Percentiles rank a stretch among this genome's conserved stretches.
Evolutionary conservation across 2,797 vertebrate species (phyloP).

Genomic region (Brachymystax lenok): DNA sequence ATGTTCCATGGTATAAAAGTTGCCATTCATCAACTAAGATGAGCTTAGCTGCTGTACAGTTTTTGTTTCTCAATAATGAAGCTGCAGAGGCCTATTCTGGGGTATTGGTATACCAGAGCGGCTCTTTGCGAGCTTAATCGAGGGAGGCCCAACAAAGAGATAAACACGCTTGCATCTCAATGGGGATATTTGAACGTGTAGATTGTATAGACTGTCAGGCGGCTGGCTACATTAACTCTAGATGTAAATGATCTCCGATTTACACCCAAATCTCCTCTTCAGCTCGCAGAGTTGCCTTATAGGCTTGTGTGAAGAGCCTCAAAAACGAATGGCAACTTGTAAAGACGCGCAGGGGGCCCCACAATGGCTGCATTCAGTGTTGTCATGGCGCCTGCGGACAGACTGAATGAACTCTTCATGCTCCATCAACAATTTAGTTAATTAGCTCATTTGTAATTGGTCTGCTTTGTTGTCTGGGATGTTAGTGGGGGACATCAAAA

Average conservation of each 20-base stretch:
- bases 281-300: slow-evolving; percentile 46
- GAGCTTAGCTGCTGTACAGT: not conserved
- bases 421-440: slow-evolving; percentile 99
- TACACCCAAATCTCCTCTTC: slow-evolving; percentile 58
- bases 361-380: slow-evolving; percentile 83
- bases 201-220: slow-evolving; percentile 28
- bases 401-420: slow-evolving; percentile 99
- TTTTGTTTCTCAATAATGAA: slow-evolving; percentile 7
- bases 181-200: slow-evolving; percentile 52
- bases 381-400: slow-evolving; percentile 97
- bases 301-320: slow-evolving; percentile 70
- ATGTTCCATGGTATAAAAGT: not conserved
- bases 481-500: slow-evolving; percentile 96
- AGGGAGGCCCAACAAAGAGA: slow-evolving; percentile 34
- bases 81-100: slow-evolving; percentile 15
- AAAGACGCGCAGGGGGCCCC: slow-evolving; percentile 77
- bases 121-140: slow-evolving; percentile 17
- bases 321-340: slow-evolving; percentile 86
- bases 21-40: slow-evolving; percentile 2
- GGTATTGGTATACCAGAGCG: slow-evolving; percentile 8
- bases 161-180: slow-evolving; percentile 45
- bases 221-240: slow-evolving; percentile 36
- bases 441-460: slow-evolving; percentile 99
- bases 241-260: slow-evolving; percentile 59
- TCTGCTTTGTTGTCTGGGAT: slow-evolving; percentile 95